Conservation (phyloP, 1,140 invertebrate species). For the Drosophila asahinai region DNA sequence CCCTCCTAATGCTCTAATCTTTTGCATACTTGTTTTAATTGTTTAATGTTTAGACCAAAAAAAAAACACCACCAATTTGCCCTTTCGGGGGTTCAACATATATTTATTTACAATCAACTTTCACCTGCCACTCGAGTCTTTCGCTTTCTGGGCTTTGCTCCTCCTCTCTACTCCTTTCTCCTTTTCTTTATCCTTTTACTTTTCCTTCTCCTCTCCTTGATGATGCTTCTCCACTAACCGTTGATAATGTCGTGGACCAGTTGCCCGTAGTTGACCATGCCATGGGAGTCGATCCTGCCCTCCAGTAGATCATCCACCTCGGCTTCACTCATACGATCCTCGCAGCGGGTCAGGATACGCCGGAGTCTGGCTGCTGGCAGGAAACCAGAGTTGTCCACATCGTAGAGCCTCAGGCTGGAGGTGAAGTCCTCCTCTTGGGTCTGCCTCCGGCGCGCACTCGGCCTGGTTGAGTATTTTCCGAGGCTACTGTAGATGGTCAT, state of each 20-base stretch:
- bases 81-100: constrained; percentile 4
- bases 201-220: background rate
- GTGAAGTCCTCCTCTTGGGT: constrained; percentile 55
- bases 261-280: constrained; percentile 93
- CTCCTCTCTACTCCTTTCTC: background rate
- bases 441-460: background rate
- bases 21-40: background rate
- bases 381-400: constrained; percentile 96
- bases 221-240: background rate
- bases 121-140: constrained; percentile 15
- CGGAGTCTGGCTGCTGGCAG: constrained; percentile 95
- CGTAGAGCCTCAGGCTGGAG: constrained; percentile 90
- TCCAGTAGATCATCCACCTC: constrained; percentile 98
- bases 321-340: constrained; percentile 95
- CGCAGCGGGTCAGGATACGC: constrained; percentile 95
- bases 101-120: constrained; percentile 33
- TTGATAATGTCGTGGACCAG: constrained; percentile 44
- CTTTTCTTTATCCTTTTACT: background rate
- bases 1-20: background rate
- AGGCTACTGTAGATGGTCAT: constrained; percentile 51
- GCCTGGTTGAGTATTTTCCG: background rate
- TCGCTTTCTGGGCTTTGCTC: background rate
- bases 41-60: too few species aligned
- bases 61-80: background rate
- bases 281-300: constrained; percentile 95